Evolutionary conservation across 2,113 vertebrate species (phyloP).

Genomic region (cat (Felis catus)): F.catus_Fca126_mat1.0 CM031421.1:10636501-10637000

Average conservation of each 20-base stretch:
- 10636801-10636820: neutral
- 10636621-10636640: neutral
- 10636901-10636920: neutral
- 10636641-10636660: neutral
- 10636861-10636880: neutral
- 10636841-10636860: neutral
- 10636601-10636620: neutral
- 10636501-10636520: neutral
- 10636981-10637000: neutral
- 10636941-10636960: neutral
- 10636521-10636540: neutral
- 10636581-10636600: neutral
- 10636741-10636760: neutral
- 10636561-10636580: neutral
- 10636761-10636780: neutral
- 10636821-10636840: constrained; percentile 31
- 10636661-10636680: neutral
- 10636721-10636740: neutral
- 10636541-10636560: neutral
- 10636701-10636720: neutral
- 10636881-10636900: neutral
- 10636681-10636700: neutral
- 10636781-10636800: neutral
- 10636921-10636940: neutral
- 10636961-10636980: neutral